A percentile compares a stretch with the other conserved stretches of the same genome.
These are phyloP conservation scores for Pyrrhosoma nymphula DNA, from an alignment of 2,888 invertebrate species.

Conservation along the genomic window DNA sequence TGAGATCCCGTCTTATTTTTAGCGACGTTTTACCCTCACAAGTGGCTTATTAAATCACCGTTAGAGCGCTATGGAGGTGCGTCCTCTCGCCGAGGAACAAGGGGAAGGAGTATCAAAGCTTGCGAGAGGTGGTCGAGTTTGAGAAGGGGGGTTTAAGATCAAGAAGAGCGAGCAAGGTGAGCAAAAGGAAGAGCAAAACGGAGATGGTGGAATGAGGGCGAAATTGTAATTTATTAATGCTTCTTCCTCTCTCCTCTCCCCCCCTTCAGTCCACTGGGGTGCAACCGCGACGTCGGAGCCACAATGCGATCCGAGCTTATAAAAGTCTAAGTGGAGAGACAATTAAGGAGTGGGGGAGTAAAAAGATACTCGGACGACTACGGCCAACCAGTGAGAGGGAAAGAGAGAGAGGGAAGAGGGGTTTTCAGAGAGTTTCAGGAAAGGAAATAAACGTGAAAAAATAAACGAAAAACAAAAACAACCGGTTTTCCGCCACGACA, in stretches of 20 bases:
- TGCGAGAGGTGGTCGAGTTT: neutral
- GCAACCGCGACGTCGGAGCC: neutral
- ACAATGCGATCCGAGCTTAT: neutral
- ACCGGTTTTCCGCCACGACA: constrained; percentile 10
- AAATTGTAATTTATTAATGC: constrained; percentile 12
- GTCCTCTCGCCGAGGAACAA: neutral
- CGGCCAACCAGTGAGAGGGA: too few relatives aligned
- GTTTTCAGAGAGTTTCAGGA: neutral
- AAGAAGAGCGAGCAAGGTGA: neutral
- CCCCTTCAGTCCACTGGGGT: neutral
- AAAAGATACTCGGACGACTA: neutral
- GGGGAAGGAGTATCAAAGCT: neutral
- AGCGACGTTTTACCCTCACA: neutral
- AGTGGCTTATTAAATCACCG: constrained; percentile 16
- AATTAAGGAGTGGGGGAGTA: neutral
- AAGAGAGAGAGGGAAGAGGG: neutral
- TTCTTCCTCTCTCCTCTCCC: neutral
- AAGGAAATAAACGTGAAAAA: neutral
- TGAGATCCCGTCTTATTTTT: too few relatives aligned
- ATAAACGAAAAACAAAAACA: neutral
- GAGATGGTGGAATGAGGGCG: neutral
- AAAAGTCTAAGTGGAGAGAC: neutral
- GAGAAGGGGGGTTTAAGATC: neutral
- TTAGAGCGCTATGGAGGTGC: neutral
- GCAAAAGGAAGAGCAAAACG: neutral